phyloP scores from a whole-genome alignment of 2,113 vertebrate species.

The Phainopepla nitens region DNA sequence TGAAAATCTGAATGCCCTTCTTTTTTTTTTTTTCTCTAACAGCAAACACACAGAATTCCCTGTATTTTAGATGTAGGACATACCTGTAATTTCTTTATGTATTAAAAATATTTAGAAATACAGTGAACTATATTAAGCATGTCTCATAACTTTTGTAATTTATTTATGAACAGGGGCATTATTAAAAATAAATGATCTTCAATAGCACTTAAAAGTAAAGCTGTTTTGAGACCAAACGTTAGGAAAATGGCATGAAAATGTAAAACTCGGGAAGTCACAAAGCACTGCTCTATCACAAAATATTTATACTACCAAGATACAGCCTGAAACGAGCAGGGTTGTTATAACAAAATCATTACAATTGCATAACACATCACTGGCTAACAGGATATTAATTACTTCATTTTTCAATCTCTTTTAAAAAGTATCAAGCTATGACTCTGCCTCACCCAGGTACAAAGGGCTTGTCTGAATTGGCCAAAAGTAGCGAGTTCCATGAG shows the following conservation, averaged over 20 bases:
- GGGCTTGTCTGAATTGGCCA: neutral
- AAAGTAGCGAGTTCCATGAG: neutral
- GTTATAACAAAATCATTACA: conserved; percentile 22
- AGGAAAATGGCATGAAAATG: conserved; percentile 64
- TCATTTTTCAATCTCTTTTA: neutral
- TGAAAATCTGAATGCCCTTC: neutral
- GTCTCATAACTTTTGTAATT: conserved; percentile 60
- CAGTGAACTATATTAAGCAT: conserved; percentile 40
- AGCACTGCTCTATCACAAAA: conserved; percentile 39
- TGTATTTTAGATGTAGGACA: neutral
- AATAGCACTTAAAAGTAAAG: conserved; percentile 67
- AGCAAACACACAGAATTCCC: neutral
- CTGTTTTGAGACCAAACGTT: conserved; percentile 68
- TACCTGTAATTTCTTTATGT: conserved; percentile 9
- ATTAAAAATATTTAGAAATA: conserved; percentile 52
- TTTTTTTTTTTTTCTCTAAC: neutral
- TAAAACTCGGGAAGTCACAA: conserved; percentile 50
- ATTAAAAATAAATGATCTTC: conserved; percentile 73
- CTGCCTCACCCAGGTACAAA: no score
- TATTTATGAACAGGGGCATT: conserved; percentile 65
- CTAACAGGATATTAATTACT: neutral
- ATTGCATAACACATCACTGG: neutral
- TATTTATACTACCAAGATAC: conserved; percentile 21
- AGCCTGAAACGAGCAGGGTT: conserved; percentile 24
- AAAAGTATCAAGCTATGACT: neutral